Conservation (phyloP, 2,888 invertebrate genomes). For the Cantharis flavilabris region DNA sequence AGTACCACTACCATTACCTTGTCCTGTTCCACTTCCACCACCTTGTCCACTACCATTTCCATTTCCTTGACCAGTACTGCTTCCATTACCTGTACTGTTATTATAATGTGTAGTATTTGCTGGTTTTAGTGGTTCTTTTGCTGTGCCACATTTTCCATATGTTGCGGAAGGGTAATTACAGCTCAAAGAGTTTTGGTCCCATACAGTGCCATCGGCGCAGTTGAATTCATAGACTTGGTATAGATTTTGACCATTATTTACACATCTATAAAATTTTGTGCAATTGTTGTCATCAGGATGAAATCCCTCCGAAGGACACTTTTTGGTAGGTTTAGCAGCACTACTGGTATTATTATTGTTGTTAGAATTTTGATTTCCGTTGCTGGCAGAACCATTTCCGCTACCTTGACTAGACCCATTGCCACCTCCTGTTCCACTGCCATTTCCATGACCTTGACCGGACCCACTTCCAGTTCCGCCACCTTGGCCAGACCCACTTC, state of each 20-base stretch:
- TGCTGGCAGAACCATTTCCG: background rate
- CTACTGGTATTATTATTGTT: no score
- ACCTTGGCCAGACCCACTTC: background rate
- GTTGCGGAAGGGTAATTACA: constrained; percentile 30
- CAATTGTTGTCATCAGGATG: constrained; percentile 71
- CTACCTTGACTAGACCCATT: background rate
- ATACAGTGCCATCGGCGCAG: constrained; percentile 61
- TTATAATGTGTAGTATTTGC: no score
- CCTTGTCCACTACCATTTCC: background rate
- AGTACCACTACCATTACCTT: background rate
- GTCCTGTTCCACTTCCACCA: background rate
- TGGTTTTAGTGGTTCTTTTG: constrained; percentile 2
- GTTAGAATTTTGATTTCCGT: no score
- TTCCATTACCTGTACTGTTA: background rate
- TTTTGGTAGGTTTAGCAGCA: background rate
- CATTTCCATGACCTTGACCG: background rate
- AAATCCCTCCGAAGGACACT: constrained; percentile 53
- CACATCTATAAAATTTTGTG: constrained; percentile 78
- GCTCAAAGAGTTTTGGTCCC: constrained; percentile 19
- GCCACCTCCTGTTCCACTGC: background rate
- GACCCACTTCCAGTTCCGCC: no score
- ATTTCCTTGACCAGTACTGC: background rate
- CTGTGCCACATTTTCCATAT: constrained; percentile 31
- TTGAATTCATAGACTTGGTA: constrained; percentile 71
- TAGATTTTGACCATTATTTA: constrained; percentile 63